Percentiles rank a stretch among this genome's conserved stretches.
phyloP scores from a whole-genome alignment of 2,797 vertebrate species.

The Syngnathus acus region DNA sequence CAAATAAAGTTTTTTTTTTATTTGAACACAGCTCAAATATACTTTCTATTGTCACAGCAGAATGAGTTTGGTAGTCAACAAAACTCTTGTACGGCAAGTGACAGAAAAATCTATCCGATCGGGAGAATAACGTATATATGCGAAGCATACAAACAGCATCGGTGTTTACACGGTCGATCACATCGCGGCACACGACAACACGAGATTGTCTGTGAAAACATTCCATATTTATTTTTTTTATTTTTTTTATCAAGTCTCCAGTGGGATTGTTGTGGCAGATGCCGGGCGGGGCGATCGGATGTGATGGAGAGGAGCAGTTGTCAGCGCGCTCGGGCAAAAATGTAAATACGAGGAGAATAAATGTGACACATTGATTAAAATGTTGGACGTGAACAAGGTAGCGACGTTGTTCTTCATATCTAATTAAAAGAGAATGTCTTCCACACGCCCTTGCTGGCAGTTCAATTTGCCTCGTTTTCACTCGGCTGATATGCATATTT shows the following conservation, averaged over 20 bases:
- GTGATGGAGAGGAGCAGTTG: slow-evolving; percentile 23
- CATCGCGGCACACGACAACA: neutral
- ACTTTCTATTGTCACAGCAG: no score
- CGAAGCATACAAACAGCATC: neutral
- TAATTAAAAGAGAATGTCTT: slow-evolving; percentile 69
- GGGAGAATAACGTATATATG: neutral
- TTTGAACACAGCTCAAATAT: no score
- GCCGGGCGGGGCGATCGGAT: neutral
- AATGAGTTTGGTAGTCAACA: no score
- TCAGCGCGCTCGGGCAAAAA: slow-evolving; percentile 30
- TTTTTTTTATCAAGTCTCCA: slow-evolving; percentile 20
- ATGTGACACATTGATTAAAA: slow-evolving; percentile 67
- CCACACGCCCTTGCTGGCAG: slow-evolving; percentile 52
- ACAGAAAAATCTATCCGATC: no score
- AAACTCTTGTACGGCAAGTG: no score
- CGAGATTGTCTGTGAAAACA: slow-evolving; percentile 14
- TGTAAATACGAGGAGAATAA: slow-evolving; percentile 57
- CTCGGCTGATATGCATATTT: slow-evolving; percentile 36
- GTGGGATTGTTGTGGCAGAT: slow-evolving; percentile 13
- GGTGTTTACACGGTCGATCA: neutral
- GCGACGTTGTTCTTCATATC: slow-evolving; percentile 47
- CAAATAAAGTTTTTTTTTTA: no score
- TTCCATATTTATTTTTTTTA: no score
- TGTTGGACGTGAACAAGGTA: slow-evolving; percentile 45
- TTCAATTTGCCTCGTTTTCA: slow-evolving; percentile 52